Base-by-base conservation (phyloP, 2,888 invertebrate species). In the Galeopsomyia nigrocyanea region DNA sequence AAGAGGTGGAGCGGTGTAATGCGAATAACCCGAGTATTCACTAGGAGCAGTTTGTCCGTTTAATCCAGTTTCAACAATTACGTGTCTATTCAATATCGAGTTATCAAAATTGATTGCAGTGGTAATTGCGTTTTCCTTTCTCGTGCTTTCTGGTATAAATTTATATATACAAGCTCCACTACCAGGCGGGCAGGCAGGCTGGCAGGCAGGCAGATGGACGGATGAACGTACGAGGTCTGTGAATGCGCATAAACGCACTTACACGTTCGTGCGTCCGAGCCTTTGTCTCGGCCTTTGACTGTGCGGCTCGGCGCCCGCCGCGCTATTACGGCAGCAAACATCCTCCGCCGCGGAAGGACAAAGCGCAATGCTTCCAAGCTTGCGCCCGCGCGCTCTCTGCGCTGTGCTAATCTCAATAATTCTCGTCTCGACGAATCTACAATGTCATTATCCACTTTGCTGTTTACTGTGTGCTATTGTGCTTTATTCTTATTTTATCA, bases 91-190 rank as follows among this genome's bases (percentile, higher is more conserved):
- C 79, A 75, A 57, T 74, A 72, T 73, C 77, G 75, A 79, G 77
- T 80, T 80, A 81, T 81, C 80, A 78, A 79, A 82, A 82, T 80
- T 80, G 79, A 82, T 82, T 79, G 78, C 75, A 68, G 73, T 74
- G 71, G 77, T 81, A 82, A 81, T 81, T 82, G 74, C 76, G 69
- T 77, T 78, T 69, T 69, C 66, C 72, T 64, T 72, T 55, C 69
- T 68, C 64, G 56, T 26, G 16, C 51, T 65, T 19, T 22, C 68
- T 46, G 57, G 9, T 69, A 51, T 47, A 66, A 71, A 66, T 55
- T 68, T 55, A 17, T 68, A 26, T 26, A 68, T 31, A 50, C 16
- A 56, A 14, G 26, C 26, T 26, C 2, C 26, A 26, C 26, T 26
- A 22, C n/a, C 50, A 26, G 49, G 49, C 19, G 26, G 17, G 19